Percentiles rank a stretch among this genome's conserved stretches.
phyloP scores from a whole-genome alignment of 2,797 vertebrate genomes.

The Stomatorhinus walkeri region DNA sequence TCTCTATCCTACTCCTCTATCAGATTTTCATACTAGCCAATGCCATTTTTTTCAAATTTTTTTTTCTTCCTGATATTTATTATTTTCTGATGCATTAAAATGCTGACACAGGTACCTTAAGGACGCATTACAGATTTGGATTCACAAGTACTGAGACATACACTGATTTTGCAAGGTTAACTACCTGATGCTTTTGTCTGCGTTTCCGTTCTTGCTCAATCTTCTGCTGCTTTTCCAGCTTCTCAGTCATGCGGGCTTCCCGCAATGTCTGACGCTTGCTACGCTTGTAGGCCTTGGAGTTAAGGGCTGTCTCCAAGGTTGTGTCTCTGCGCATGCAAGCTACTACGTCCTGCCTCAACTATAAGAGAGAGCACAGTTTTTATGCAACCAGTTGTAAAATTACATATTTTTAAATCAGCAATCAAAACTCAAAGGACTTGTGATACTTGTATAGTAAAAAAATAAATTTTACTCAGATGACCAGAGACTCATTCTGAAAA shows the following conservation, averaged over 20 bases:
- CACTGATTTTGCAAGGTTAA: background rate
- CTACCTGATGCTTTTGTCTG: conserved; percentile 93
- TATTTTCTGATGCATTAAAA: background rate
- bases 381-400: background rate
- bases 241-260: conserved; percentile 95
- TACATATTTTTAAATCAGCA: background rate
- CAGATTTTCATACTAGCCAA: background rate
- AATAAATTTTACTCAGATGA: background rate
- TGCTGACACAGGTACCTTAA: background rate
- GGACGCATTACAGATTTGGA: background rate
- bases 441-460: background rate
- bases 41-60: background rate
- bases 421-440: background rate
- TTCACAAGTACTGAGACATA: background rate
- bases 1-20: background rate
- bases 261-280: conserved; percentile 92
- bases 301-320: conserved; percentile 88
- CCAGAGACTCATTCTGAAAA: background rate
- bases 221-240: conserved; percentile 97
- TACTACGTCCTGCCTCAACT: conserved; percentile 94
- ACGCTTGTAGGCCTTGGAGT: conserved; percentile 93
- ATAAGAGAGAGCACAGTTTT: background rate
- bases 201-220: conserved; percentile 96
- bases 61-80: background rate
- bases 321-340: conserved; percentile 95